phyloP scores from a whole-genome alignment of 2,888 invertebrate genomes.

The Sthenelais limicola region DNA sequence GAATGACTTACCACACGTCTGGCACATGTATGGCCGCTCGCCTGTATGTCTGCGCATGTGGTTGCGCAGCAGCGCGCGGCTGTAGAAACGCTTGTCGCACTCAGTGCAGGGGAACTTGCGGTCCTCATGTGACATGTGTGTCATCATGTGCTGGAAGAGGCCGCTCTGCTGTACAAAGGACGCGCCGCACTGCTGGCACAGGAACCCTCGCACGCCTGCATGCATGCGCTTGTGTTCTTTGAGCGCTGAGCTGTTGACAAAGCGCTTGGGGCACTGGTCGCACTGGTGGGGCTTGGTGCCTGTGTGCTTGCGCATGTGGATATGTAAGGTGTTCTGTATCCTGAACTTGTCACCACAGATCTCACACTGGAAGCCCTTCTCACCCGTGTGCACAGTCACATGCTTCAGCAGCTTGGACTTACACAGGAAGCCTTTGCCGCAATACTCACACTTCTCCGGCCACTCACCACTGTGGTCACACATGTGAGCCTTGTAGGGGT shows the following conservation, averaged over 20 bases:
- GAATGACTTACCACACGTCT: conserved; percentile 20
- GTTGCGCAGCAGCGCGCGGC: neutral
- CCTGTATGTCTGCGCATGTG: conserved; percentile 14
- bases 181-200: conserved; percentile 9
- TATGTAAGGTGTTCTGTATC: conserved; percentile 1
- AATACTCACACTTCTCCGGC: conserved; percentile 3
- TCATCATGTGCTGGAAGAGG: conserved; percentile 13
- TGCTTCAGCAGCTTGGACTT: conserved; percentile 12
- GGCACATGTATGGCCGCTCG: conserved; percentile 26
- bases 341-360: conserved; percentile 8
- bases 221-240: conserved; percentile 19
- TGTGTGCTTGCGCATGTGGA: conserved; percentile 21
- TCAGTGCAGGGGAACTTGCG: conserved; percentile 11
- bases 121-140: conserved; percentile 13
- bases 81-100: conserved; percentile 18
- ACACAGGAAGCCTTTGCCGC: conserved; percentile 2
- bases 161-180: conserved; percentile 27
- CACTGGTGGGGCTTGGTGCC: conserved; percentile 11
- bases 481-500: conserved; percentile 9
- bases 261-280: conserved; percentile 1
- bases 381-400: conserved; percentile 11
- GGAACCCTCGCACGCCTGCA: conserved; percentile 9
- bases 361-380: neutral
- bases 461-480: conserved; percentile 13
- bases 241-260: conserved; percentile 2